phyloP scores from a whole-genome alignment of 2,888 invertebrate species.

The Caenorhabditis japonica region DNA sequence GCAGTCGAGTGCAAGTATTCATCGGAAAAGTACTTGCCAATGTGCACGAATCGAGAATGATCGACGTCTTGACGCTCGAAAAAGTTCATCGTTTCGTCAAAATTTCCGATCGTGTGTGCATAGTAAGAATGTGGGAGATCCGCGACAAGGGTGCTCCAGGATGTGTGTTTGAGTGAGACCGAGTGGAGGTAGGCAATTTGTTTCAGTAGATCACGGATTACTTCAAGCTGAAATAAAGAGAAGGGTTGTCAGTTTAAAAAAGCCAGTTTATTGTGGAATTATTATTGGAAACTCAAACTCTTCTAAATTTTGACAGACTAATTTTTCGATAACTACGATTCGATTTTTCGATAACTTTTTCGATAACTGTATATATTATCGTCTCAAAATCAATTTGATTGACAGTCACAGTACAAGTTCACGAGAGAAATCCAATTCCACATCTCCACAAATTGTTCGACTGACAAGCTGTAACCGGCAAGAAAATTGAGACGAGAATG shows the following conservation, averaged over 20 bases:
- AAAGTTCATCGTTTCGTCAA: slow-evolving; percentile 58
- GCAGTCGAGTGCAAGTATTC: slow-evolving; percentile 63
- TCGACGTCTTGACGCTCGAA: slow-evolving; percentile 63
- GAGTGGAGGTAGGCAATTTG: slow-evolving; percentile 70
- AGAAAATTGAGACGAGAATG: no score
- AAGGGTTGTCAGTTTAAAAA: no score
- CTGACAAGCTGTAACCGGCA: no score
- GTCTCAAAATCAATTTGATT: no score
- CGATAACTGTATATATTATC: no score
- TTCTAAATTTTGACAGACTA: no score
- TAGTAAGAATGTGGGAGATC: slow-evolving; percentile 63
- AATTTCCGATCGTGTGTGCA: slow-evolving; percentile 57
- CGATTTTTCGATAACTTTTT: no score
- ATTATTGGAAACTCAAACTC: neutral
- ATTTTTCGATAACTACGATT: no score
- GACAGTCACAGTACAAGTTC: no score
- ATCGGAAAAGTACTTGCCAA: slow-evolving; percentile 59
- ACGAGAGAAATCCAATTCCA: no score
- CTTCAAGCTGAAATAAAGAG: slow-evolving; percentile 61
- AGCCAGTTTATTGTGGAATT: neutral
- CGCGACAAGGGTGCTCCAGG: slow-evolving; percentile 69
- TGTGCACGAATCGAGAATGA: slow-evolving; percentile 62
- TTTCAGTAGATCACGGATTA: slow-evolving; percentile 66
- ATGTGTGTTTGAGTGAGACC: slow-evolving; percentile 62
- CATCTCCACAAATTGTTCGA: no score